These are phyloP conservation scores for Melieria crassipennis DNA, from an alignment of 2,888 invertebrate species.

Conservation along the genomic window DNA sequence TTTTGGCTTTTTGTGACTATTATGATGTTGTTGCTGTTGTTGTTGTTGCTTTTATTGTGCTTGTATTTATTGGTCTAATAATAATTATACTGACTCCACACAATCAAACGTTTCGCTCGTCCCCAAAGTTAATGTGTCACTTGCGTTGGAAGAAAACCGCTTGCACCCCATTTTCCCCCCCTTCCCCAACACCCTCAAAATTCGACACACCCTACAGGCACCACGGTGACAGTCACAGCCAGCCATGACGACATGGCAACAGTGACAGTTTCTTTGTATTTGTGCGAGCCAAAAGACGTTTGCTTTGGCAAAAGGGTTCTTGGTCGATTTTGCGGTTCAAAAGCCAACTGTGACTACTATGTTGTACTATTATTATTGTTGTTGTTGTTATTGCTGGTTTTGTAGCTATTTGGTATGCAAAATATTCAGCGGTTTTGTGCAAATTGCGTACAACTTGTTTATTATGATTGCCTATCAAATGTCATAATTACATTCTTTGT, in stretches of 20 bases:
- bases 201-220: no score
- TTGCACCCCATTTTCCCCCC: no score
- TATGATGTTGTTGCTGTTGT: conserved; percentile 25
- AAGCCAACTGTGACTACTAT: no score
- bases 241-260: no score
- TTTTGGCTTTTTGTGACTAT: conserved; percentile 30
- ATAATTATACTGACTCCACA: conserved; percentile 38
- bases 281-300: neutral
- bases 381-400: neutral
- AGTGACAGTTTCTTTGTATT: no score
- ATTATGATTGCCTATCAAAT: conserved; percentile 17
- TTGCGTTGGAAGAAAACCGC: neutral
- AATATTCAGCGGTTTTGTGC: neutral
- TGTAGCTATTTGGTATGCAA: conserved; percentile 4
- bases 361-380: no score
- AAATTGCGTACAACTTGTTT: neutral
- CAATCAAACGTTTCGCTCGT: no score
- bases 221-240: no score
- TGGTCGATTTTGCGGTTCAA: no score
- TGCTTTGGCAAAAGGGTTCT: no score
- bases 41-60: conserved; percentile 28
- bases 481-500: neutral
- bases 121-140: neutral
- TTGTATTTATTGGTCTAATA: conserved; percentile 44
- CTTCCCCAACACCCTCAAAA: no score